Percentiles rank a stretch among this genome's conserved stretches.
Conservation (phyloP, 2,888 invertebrate genomes). For the Cheilosia grossa region DNA sequence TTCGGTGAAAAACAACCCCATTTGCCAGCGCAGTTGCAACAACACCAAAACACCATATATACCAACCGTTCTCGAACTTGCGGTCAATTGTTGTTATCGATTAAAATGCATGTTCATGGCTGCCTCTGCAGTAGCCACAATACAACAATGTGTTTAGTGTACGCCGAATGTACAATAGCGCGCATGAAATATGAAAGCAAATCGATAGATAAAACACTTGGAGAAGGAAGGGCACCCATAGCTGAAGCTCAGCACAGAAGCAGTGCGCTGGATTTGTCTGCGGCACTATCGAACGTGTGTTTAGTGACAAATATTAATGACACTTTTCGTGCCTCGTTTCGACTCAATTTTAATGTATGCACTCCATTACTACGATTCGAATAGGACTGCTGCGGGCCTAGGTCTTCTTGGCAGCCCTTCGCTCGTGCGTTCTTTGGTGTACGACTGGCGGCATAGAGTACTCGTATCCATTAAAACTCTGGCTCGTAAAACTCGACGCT, state of each 20-base stretch:
- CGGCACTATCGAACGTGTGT: constrained; percentile 75
- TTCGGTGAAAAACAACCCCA: constrained; percentile 63
- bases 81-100: constrained; percentile 72
- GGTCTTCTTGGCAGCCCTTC: constrained; percentile 53
- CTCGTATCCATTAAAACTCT: constrained; percentile 54
- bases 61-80: constrained; percentile 39
- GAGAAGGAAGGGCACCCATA: constrained; percentile 39
- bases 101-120: constrained; percentile 73
- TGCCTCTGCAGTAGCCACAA: constrained; percentile 44
- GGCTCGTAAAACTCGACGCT: constrained; percentile 68
- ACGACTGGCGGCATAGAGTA: constrained; percentile 3
- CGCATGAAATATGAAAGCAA: constrained; percentile 71
- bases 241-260: not conserved
- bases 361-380: constrained; percentile 65
- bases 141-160: not conserved
- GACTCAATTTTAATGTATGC: constrained; percentile 74
- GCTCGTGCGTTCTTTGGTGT: constrained; percentile 9
- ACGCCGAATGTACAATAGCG: constrained; percentile 30
- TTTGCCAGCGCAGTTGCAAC: constrained; percentile 49
- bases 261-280: constrained; percentile 55
- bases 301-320: constrained; percentile 82
- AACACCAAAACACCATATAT: not conserved
- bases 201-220: constrained; percentile 62
- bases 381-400: constrained; percentile 40
- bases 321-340: constrained; percentile 79